Base-by-base conservation (phyloP, 2,113 vertebrate species). In the Antennarius striatus region DNA sequence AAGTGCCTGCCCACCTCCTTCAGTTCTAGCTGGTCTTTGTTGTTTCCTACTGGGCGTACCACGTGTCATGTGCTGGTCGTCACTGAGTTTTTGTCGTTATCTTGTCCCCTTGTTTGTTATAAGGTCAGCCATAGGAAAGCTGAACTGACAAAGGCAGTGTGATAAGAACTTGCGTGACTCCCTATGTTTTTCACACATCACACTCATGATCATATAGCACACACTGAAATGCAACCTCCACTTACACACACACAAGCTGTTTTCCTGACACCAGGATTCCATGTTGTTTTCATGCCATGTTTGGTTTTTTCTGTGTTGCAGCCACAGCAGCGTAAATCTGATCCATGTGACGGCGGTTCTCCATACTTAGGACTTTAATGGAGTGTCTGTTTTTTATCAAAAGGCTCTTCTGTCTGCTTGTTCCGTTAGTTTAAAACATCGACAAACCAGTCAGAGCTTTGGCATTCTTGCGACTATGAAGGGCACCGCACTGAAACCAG, bases 311-410 rank as follows among this genome's bases (percentile, higher is more conserved):
- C 12, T 57, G 63, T 54, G 40, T 32, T 62, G 57, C 42, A 36
- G 57, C 29, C 54, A 5, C 40, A 0, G 28, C 3, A 28, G 2
- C 1, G 10, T 43, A 81, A 80, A 80, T 72, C 71, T 55, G 73
- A 32, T 28, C 63, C 78, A 71, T 63, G 68, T 80, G 71, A 83
- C 68, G 10, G 52, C 5, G 13, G 45, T 15, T 22, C 57, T 62
- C 58, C 51, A 10, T 68, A 53, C 62, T 68, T 63, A 67, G 53
- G 32, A 17, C 17, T 66, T 54, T 57, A 47, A 73, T 22, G 15
- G 71, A 17, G 1, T 45, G 70, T 59, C 13, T 11, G 36, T 28
- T 48, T 8, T 3, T 10, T 16, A 47, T 16, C 54, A 22, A 65
- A 30, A 30, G 17, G 11, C 8, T 17, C 13, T 5, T 64, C n/a